These are phyloP conservation scores for Rhamnusium bicolor DNA, from an alignment of 2,888 invertebrate species.

Conservation along the genomic window DNA sequence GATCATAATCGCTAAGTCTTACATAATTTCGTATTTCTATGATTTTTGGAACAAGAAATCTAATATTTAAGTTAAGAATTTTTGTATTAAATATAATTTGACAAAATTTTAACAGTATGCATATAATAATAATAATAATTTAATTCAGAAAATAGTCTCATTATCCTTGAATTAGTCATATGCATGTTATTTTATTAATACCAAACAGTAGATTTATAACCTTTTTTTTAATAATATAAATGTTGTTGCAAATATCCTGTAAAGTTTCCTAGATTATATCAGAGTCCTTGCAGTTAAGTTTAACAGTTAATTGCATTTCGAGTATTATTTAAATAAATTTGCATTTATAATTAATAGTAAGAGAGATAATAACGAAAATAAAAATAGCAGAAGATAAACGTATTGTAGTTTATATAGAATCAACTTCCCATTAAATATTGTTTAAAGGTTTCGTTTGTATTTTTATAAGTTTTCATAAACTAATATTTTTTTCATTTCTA, in stretches of 20 bases:
- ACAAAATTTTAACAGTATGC: too few relatives aligned
- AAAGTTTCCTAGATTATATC: slow-evolving; percentile 2
- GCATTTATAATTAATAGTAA: neutral
- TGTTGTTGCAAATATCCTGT: slow-evolving; percentile 1
- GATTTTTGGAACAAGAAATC: too few relatives aligned
- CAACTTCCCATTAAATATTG: too few relatives aligned
- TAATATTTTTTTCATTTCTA: too few relatives aligned
- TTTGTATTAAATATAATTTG: too few relatives aligned
- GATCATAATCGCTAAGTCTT: too few relatives aligned
- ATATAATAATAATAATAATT: neutral
- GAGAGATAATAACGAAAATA: neutral
- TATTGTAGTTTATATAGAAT: neutral
- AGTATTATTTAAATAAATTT: slow-evolving; percentile 12
- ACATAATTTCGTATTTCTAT: too few relatives aligned
- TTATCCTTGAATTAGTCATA: neutral
- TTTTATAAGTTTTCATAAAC: too few relatives aligned
- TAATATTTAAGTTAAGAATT: too few relatives aligned
- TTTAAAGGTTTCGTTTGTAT: too few relatives aligned
- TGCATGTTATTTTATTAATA: neutral
- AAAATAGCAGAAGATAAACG: neutral
- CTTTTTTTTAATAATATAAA: neutral
- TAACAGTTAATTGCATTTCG: slow-evolving; percentile 5
- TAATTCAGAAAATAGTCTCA: neutral
- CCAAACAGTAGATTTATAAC: neutral
- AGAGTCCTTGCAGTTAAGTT: neutral